A percentile compares a stretch with the other conserved stretches of the same genome.
phyloP scores from a whole-genome alignment of 2,888 invertebrate species.

The Ethmia dodecea region DNA sequence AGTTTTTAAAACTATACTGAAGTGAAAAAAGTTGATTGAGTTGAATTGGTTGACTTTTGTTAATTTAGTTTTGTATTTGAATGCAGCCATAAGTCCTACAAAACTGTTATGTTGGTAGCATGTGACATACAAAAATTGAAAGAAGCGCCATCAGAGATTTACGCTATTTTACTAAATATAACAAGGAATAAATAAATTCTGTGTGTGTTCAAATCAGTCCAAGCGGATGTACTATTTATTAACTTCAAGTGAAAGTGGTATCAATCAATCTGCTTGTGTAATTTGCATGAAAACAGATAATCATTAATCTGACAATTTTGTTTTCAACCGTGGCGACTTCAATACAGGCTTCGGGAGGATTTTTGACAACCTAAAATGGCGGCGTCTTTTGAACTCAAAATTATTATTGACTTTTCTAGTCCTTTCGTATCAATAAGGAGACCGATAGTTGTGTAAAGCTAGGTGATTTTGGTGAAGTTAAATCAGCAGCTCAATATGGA shows the following conservation, averaged over 20 bases:
- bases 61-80: too few relatives aligned
- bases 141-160: slow-evolving; percentile 66
- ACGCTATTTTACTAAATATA: slow-evolving; percentile 32
- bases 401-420: slow-evolving; percentile 31
- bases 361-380: slow-evolving; percentile 76
- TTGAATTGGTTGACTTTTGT: too few relatives aligned
- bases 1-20: too few relatives aligned
- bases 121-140: slow-evolving; percentile 65
- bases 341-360: slow-evolving; percentile 44
- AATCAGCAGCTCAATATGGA: slow-evolving; percentile 45
- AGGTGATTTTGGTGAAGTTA: neutral
- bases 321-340: slow-evolving; percentile 69
- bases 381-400: slow-evolving; percentile 70
- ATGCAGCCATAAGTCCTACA: too few relatives aligned
- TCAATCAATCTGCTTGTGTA: slow-evolving; percentile 12
- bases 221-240: slow-evolving; percentile 15
- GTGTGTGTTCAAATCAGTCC: slow-evolving; percentile 15
- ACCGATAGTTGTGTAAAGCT: slow-evolving; percentile 2
- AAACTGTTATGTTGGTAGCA: slow-evolving; percentile 37
- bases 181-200: slow-evolving; percentile 17
- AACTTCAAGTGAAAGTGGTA: slow-evolving; percentile 16
- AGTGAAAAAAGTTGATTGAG: too few relatives aligned
- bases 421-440: slow-evolving; percentile 5
- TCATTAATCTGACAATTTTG: slow-evolving; percentile 43
- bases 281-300: slow-evolving; percentile 21